Evolutionary conservation across 2,797 vertebrate species (phyloP).

Genomic region (Emys orbicularis): DNA sequence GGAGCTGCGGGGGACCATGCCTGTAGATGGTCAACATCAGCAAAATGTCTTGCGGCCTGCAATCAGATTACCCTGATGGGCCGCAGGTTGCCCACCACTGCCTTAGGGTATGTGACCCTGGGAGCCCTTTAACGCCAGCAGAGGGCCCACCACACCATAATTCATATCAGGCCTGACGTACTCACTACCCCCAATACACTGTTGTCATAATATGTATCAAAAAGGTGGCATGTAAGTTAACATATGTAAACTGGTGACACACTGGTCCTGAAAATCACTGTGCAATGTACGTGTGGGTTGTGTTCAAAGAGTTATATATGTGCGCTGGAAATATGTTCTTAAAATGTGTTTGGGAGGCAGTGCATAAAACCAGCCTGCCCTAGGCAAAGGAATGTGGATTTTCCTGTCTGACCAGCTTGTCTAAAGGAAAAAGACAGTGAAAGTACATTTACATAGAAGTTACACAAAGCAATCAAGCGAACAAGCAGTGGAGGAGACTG

Average conservation of each 20-base stretch:
- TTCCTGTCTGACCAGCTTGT: not conserved
- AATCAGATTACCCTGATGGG: no score
- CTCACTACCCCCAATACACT: not conserved
- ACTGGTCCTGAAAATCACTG: not conserved
- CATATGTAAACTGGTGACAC: not conserved
- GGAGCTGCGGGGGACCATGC: no score
- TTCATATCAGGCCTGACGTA: not conserved
- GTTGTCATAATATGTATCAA: not conserved
- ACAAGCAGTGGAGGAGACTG: not conserved
- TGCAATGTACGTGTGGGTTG: not conserved
- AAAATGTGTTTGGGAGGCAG: not conserved
- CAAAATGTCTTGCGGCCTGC: no score
- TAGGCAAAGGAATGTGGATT: not conserved
- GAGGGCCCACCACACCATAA: not conserved
- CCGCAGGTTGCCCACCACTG: no score
- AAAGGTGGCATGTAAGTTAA: not conserved
- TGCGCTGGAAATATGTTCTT: not conserved
- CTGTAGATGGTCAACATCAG: no score
- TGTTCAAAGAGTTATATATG: not conserved
- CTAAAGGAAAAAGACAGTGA: not conserved
- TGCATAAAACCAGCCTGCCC: not conserved
- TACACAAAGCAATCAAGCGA: not conserved
- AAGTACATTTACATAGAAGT: not conserved
- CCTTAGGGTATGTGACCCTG: not conserved
- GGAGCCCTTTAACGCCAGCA: not conserved